Percentiles rank a stretch among this genome's conserved stretches.
These are phyloP conservation scores for Parauchenoglanis ngamensis DNA, from an alignment of 2,797 vertebrate genomes.

Conservation along the genomic window DNA sequence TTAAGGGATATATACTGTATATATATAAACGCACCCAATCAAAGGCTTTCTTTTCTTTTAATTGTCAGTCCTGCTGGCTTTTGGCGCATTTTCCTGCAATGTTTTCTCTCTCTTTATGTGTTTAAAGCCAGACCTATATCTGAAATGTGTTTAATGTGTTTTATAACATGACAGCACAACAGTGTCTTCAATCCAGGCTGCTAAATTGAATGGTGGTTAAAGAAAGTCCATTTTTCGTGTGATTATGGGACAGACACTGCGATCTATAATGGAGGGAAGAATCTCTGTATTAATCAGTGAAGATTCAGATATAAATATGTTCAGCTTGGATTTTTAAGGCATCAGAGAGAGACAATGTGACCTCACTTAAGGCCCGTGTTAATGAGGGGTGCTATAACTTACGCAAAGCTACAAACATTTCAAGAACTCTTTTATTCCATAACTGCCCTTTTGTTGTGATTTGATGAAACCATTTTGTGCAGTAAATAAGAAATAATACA, in stretches of 20 bases:
- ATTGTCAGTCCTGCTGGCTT: slow-evolving; percentile 8
- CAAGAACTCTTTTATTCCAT: neutral
- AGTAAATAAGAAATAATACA: neutral
- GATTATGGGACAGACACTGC: neutral
- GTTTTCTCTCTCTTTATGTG: slow-evolving; percentile 11
- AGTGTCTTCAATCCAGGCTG: neutral
- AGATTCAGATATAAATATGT: neutral
- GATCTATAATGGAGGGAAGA: neutral
- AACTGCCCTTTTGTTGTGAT: neutral
- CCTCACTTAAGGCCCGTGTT: neutral
- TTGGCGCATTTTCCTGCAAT: neutral
- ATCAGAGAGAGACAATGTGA: too few relatives aligned
- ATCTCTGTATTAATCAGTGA: neutral
- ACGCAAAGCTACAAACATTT: neutral
- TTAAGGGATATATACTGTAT: slow-evolving; percentile 3
- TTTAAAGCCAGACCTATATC: slow-evolving; percentile 2
- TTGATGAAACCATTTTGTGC: neutral
- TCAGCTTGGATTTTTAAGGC: neutral
- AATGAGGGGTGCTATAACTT: neutral
- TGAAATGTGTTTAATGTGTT: neutral
- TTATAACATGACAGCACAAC: neutral
- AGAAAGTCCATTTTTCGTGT: neutral
- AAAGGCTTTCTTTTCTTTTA: slow-evolving; percentile 37
- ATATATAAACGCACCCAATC: slow-evolving; percentile 30
- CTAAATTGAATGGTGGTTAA: neutral